Evolutionary conservation across 2,888 invertebrate species (phyloP).

Genomic region (Melipona bicolor): DNA sequence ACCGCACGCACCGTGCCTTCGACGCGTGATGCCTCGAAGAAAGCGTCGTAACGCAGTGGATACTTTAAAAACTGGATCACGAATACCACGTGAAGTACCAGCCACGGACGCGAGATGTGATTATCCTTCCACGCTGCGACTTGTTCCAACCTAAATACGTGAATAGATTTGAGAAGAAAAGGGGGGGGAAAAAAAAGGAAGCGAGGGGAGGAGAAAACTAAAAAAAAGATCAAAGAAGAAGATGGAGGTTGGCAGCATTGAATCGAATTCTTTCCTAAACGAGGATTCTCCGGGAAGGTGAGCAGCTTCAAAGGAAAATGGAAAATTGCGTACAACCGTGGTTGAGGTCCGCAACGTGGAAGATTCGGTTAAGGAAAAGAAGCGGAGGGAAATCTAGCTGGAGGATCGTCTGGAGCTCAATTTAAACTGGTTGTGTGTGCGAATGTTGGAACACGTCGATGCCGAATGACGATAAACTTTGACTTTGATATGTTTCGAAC

Average conservation of each 20-base stretch:
- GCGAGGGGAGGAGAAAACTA: no score
- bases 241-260: constrained; percentile 11
- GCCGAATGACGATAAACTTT: neutral
- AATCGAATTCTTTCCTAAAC: constrained; percentile 55
- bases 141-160: constrained; percentile 18
- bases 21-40: neutral
- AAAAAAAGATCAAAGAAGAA: constrained; percentile 35
- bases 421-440: neutral
- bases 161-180: constrained; percentile 24
- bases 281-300: constrained; percentile 38
- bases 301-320: constrained; percentile 51
- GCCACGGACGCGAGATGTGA: neutral
- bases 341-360: constrained; percentile 3
- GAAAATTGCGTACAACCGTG: constrained; percentile 37
- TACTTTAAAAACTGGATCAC: neutral
- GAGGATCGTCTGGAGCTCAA: neutral
- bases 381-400: neutral
- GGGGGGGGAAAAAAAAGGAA: no score
- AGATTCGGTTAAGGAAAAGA: constrained; percentile 19
- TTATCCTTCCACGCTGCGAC: neutral
- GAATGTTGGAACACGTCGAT: neutral
- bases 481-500: neutral
- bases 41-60: neutral
- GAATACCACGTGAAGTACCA: neutral
- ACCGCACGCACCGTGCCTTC: no score